Percentiles rank a stretch among this genome's conserved stretches.
These are phyloP conservation scores for Nibea albiflora DNA, from an alignment of 2,113 vertebrate species.

Conservation along the genomic window DNA sequence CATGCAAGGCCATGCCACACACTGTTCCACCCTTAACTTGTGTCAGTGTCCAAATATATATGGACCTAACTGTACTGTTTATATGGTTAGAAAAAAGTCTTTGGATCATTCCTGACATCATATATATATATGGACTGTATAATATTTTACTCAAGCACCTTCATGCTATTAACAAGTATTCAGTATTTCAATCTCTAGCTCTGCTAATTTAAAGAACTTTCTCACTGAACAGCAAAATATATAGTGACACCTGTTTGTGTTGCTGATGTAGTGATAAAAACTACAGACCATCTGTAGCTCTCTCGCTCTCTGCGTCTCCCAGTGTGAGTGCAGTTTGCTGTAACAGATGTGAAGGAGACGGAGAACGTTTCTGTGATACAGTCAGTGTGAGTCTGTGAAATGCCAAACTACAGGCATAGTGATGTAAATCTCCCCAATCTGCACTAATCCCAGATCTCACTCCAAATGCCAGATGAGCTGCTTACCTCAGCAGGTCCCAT, in stretches of 20 bases:
- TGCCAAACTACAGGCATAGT: slow-evolving; percentile 37
- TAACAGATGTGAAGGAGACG: slow-evolving; percentile 16
- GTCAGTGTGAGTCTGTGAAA: slow-evolving; percentile 21
- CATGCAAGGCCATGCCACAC: no score
- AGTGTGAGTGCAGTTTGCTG: neutral
- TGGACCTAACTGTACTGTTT: no score
- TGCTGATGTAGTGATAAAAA: slow-evolving; percentile 22
- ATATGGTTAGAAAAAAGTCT: no score
- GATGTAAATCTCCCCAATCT: slow-evolving; percentile 51
- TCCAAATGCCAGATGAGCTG: slow-evolving; percentile 40
- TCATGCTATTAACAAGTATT: neutral
- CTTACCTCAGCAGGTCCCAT: slow-evolving; percentile 16
- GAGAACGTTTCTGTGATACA: slow-evolving; percentile 18
- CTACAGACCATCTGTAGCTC: slow-evolving; percentile 30
- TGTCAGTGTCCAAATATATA: no score
- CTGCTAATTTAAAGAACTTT: neutral
- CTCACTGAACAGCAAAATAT: slow-evolving; percentile 1
- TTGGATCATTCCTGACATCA: no score
- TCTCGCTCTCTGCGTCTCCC: neutral
- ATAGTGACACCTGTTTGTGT: slow-evolving; percentile 14
- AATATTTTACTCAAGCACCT: no score
- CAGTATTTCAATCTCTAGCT: neutral
- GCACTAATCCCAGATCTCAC: slow-evolving; percentile 46
- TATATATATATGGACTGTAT: no score
- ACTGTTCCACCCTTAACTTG: no score